phyloP scores from a whole-genome alignment of 2,797 vertebrate species.

The Odontamblyopus lacepedii region DNA sequence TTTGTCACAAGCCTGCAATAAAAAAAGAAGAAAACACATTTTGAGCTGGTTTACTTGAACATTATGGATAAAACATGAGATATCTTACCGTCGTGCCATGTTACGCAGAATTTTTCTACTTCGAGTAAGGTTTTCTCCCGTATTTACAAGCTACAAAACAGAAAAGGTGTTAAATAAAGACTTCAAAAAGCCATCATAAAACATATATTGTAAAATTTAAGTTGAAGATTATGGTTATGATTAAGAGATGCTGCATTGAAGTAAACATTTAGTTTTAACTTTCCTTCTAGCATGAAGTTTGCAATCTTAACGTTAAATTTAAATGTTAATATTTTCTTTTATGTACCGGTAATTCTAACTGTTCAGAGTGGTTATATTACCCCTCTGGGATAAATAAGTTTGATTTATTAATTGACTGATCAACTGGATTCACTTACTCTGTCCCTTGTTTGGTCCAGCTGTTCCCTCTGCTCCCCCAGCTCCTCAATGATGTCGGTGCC shows the following conservation, averaged over 20 bases:
- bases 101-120: constrained; percentile 91
- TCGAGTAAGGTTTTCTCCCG: constrained; percentile 92
- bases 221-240: too few species aligned
- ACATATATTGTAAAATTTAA: background rate
- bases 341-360: background rate
- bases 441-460: constrained; percentile 89
- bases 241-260: too few species aligned
- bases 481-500: constrained; percentile 94
- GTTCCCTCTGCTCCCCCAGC: constrained; percentile 93
- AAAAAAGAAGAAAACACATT: background rate
- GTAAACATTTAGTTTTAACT: too few species aligned
- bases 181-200: background rate
- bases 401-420: too few species aligned
- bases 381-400: too few species aligned
- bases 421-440: constrained; percentile 76
- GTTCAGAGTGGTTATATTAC: background rate
- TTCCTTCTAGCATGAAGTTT: background rate
- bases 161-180: background rate
- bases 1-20: constrained; percentile 88
- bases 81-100: constrained; percentile 89
- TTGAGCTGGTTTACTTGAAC: background rate
- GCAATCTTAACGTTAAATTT: too few species aligned
- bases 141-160: constrained; percentile 84
- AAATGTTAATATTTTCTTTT: background rate
- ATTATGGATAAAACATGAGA: background rate